phyloP scores from a whole-genome alignment of 2,797 vertebrate genomes.

The Psittacula echo region DNA sequence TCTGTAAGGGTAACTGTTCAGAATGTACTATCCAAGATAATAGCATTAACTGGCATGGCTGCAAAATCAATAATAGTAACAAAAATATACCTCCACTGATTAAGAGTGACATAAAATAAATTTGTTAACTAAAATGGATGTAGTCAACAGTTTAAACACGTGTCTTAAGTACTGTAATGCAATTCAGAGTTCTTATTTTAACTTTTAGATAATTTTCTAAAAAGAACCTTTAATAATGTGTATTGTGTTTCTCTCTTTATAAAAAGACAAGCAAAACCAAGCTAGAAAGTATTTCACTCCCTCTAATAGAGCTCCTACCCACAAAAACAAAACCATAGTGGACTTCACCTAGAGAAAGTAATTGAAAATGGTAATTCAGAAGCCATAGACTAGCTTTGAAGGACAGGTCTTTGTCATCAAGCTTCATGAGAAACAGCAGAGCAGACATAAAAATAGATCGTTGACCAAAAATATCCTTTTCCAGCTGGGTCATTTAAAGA shows the following conservation, averaged over 20 bases:
- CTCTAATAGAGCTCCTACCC: neutral
- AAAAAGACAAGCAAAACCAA: conserved; percentile 4
- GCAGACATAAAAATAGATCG: conserved; percentile 81
- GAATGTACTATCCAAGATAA: conserved; percentile 71
- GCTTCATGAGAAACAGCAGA: conserved; percentile 74
- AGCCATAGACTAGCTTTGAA: conserved; percentile 70
- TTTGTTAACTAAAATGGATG: conserved; percentile 72
- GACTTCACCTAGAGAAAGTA: conserved; percentile 52
- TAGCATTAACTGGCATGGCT: conserved; percentile 75
- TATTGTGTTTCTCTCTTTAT: conserved; percentile 6
- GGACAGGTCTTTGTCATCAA: conserved; percentile 76
- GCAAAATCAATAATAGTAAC: conserved; percentile 76
- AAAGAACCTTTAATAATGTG: conserved; percentile 37
- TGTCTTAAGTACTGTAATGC: conserved; percentile 48
- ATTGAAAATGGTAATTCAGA: conserved; percentile 77
- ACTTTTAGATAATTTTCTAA: conserved; percentile 25
- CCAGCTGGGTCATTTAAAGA: conserved; percentile 73
- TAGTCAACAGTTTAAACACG: conserved; percentile 53
- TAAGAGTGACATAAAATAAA: conserved; percentile 76
- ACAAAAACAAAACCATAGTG: neutral
- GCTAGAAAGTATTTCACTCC: neutral
- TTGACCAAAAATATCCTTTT: conserved; percentile 80
- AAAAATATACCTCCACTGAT: conserved; percentile 75
- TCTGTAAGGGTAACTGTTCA: conserved; percentile 70
- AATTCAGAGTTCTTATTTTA: conserved; percentile 49